These are phyloP conservation scores for Disparrhopalites patrizii DNA, from an alignment of 2,888 invertebrate genomes.

Conservation along the genomic window DNA sequence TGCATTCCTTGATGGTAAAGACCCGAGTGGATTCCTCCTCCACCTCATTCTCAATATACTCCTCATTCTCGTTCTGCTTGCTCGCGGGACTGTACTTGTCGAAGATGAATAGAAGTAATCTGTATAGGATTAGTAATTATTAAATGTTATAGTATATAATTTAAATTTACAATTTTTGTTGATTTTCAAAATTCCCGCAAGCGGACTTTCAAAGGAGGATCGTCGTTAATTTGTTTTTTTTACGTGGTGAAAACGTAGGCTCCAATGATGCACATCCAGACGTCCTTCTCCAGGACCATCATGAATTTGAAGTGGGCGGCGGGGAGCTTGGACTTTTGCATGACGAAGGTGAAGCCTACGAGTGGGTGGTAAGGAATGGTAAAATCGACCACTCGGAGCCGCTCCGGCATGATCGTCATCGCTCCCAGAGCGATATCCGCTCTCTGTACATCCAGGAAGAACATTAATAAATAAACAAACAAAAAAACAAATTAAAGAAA, in stretches of 20 bases:
- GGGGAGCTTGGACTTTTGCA: conserved; percentile 80
- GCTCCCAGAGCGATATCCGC: conserved; percentile 93
- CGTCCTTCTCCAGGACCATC: conserved; percentile 89
- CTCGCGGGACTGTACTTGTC: conserved; percentile 96
- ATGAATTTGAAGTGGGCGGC: conserved; percentile 94
- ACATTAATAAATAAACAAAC: no score
- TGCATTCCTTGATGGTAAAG: conserved; percentile 89
- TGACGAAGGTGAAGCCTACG: conserved; percentile 92
- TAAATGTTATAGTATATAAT: neutral
- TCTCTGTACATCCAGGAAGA: conserved; percentile 52
- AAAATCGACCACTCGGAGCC: conserved; percentile 51
- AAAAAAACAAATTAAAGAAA: no score
- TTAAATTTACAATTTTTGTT: conserved; percentile 54
- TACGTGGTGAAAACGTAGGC: conserved; percentile 90
- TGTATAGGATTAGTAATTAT: conserved; percentile 52
- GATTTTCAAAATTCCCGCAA: neutral
- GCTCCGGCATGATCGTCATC: conserved; percentile 88
- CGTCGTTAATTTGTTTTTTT: neutral
- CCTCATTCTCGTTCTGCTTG: conserved; percentile 86
- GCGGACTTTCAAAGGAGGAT: no score
- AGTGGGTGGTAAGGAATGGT: neutral
- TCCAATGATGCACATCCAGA: conserved; percentile 92
- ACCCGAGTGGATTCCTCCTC: conserved; percentile 85
- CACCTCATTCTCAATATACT: conserved; percentile 76
- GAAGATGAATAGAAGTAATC: conserved; percentile 90